Conservation (phyloP, 92 coral and sea anemone genomes). For the Epizoanthus rinbou region DNA sequence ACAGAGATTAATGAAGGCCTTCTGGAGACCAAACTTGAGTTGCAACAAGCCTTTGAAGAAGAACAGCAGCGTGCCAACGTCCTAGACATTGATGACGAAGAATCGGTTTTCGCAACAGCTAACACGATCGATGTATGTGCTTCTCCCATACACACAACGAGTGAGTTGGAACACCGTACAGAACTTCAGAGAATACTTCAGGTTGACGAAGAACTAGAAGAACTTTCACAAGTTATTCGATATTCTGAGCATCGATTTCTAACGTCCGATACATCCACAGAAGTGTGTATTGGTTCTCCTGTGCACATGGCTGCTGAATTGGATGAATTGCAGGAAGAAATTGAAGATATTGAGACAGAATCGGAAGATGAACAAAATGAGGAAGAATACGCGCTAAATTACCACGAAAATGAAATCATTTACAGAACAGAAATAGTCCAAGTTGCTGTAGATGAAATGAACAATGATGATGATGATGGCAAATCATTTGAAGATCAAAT, state of each 20-base stretch:
- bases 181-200: constrained; percentile 28
- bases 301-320: constrained; percentile 42
- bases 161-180: constrained; percentile 21
- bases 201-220: constrained; percentile 24
- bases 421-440: background rate
- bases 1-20: no score
- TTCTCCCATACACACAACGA: constrained; percentile 9
- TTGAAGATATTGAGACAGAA: constrained; percentile 45
- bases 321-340: constrained; percentile 52
- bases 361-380: constrained; percentile 47
- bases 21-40: no score
- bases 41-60: no score
- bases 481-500: background rate
- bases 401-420: background rate
- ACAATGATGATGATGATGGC: background rate
- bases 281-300: constrained; percentile 41
- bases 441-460: background rate
- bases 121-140: background rate
- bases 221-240: constrained; percentile 6
- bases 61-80: no score
- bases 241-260: constrained; percentile 20
- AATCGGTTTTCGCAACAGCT: background rate
- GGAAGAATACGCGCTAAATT: background rate
- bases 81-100: background rate
- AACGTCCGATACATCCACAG: constrained; percentile 29